phyloP scores from a whole-genome alignment of 2,888 invertebrate species.

The Platypus cylindrus region DNA sequence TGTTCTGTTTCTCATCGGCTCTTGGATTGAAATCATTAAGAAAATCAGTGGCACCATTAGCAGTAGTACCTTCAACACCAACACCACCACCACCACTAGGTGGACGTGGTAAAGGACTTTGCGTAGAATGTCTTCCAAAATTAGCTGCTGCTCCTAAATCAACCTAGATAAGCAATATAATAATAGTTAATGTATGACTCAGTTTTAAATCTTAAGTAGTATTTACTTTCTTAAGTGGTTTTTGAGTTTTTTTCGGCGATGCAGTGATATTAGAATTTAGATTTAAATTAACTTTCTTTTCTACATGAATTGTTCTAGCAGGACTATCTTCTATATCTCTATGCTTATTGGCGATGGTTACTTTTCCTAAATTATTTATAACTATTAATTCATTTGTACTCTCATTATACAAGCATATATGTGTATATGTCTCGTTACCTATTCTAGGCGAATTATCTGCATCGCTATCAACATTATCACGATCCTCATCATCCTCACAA shows the following conservation, averaged over 20 bases:
- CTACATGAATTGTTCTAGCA: conserved; percentile 18
- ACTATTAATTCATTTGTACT: no score
- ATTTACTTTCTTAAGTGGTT: conserved; percentile 37
- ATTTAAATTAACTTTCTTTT: conserved; percentile 38
- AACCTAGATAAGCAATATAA: conserved; percentile 24
- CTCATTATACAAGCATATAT: no score
- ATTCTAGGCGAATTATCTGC: conserved; percentile 11
- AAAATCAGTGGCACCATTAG: conserved; percentile 35
- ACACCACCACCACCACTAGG: conserved; percentile 13
- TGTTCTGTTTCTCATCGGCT: conserved; percentile 29
- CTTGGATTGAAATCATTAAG: conserved; percentile 52
- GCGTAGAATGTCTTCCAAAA: conserved; percentile 43
- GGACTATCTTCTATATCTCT: conserved; percentile 18
- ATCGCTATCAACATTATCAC: conserved; percentile 13
- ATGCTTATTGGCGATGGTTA: conserved; percentile 23
- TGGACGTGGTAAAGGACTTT: conserved; percentile 26
- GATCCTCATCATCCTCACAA: conserved; percentile 11
- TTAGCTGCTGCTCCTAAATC: conserved; percentile 57
- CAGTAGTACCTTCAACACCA: no score
- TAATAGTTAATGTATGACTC: neutral
- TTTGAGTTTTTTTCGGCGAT: conserved; percentile 33
- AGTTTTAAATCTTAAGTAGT: neutral
- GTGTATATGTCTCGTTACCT: no score
- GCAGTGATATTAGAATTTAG: conserved; percentile 31
- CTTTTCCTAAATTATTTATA: conserved; percentile 10